These are phyloP conservation scores for Ormyrus rosae DNA, from an alignment of 2,888 invertebrate species.

Conservation along the genomic window DNA sequence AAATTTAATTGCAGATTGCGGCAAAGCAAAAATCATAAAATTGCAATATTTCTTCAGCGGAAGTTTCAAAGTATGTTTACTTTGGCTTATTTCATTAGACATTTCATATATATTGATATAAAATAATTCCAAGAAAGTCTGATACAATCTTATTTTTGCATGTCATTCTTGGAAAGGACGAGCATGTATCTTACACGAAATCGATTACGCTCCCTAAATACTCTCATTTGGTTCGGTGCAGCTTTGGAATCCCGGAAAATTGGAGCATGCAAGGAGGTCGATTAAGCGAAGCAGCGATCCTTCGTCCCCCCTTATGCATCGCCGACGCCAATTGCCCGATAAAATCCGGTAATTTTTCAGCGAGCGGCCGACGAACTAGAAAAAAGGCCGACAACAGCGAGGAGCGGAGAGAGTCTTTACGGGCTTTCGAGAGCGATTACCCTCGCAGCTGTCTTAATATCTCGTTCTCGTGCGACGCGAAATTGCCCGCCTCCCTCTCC, in stretches of 20 bases:
- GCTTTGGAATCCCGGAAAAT: neutral
- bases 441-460: constrained; percentile 19
- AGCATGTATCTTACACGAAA: too few species aligned
- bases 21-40: too few species aligned
- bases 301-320: neutral
- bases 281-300: constrained; percentile 13
- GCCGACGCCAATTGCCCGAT: constrained; percentile 17
- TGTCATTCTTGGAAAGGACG: too few species aligned
- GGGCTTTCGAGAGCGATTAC: constrained; percentile 3
- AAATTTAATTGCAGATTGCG: too few species aligned
- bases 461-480: constrained; percentile 11
- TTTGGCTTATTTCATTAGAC: too few species aligned
- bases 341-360: constrained; percentile 17
- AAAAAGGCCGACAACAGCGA: neutral
- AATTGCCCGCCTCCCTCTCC: neutral
- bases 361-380: neutral
- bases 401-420: neutral
- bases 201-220: too few species aligned
- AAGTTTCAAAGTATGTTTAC: too few species aligned
- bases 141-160: too few species aligned
- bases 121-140: too few species aligned
- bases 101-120: too few species aligned
- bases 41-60: too few species aligned
- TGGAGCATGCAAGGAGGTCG: neutral
- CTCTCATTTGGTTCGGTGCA: neutral